Conservation (phyloP, 2,113 vertebrate species). For the Laterallus jamaicensis region DNA sequence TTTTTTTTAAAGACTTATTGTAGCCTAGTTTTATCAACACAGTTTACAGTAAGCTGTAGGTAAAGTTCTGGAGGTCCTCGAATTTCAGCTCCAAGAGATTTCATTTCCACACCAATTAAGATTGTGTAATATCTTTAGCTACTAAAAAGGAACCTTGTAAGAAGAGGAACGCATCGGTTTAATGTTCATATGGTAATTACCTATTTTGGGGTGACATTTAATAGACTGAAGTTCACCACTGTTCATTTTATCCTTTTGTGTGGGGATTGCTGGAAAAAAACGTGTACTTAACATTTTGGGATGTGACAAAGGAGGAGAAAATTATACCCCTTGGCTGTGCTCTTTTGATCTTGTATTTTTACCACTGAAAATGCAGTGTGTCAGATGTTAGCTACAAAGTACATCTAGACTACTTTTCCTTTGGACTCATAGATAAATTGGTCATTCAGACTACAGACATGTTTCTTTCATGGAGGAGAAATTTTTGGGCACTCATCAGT, state of each 20-base stretch:
- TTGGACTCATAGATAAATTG: not conserved
- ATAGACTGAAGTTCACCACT: conserved; percentile 62
- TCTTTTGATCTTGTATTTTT: conserved; percentile 57
- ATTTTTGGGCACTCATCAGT: not conserved
- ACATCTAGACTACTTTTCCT: not conserved
- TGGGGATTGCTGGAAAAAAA: conserved; percentile 33
- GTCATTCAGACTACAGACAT: not conserved
- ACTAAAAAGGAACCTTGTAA: conserved; percentile 51
- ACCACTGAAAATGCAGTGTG: conserved; percentile 18
- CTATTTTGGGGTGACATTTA: conserved; percentile 75
- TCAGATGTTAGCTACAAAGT: not conserved
- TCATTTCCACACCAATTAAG: conserved; percentile 30
- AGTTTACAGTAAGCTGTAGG: not conserved
- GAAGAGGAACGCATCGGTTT: conserved; percentile 25
- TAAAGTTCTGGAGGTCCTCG: not conserved
- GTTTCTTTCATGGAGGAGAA: not conserved
- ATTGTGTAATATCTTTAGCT: conserved; percentile 27
- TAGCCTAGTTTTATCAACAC: not conserved
- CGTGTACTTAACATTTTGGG: conserved; percentile 53
- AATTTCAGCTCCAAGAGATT: not conserved
- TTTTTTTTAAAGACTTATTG: not conserved
- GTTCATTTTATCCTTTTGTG: conserved; percentile 53
- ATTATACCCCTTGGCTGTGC: conserved; percentile 54
- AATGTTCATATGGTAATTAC: conserved; percentile 68
- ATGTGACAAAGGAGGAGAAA: conserved; percentile 59